Conservation (phyloP, 2,113 vertebrate genomes). For the Hippolais icterina region DNA sequence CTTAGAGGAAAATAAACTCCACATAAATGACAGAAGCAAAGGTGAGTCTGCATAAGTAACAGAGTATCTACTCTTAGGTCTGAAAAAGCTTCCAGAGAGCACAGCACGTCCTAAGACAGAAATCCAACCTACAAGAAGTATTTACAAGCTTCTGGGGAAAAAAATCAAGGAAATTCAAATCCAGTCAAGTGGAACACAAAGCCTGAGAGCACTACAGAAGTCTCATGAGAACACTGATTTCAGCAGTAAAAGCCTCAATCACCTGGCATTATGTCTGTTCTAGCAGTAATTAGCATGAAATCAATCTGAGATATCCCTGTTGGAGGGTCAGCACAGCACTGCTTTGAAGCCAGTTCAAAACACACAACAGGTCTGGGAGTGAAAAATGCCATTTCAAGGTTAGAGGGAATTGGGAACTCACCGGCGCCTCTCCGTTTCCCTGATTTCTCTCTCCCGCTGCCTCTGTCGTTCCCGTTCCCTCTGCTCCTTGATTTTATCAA, state of each 20-base stretch:
- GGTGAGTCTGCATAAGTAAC: neutral
- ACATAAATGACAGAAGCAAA: neutral
- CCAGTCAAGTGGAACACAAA: fast-evolving
- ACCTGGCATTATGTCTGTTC: neutral
- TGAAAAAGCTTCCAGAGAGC: neutral
- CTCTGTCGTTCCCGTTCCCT: slow-evolving; percentile 90
- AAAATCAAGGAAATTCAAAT: neutral
- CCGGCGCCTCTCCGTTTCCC: slow-evolving; percentile 89
- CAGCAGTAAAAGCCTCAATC: neutral
- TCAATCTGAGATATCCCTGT: fast-evolving
- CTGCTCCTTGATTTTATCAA: slow-evolving; percentile 98
- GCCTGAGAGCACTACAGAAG: neutral
- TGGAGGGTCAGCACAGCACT: neutral
- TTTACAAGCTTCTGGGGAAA: neutral
- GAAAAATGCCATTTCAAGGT: neutral
- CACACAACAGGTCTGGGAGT: neutral
- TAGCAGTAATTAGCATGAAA: neutral
- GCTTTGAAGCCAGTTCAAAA: neutral
- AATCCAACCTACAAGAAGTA: neutral
- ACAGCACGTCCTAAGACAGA: neutral
- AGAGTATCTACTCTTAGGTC: neutral
- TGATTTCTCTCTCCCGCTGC: slow-evolving; percentile 90
- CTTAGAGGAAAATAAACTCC: neutral
- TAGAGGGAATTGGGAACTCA: neutral
- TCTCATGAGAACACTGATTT: fast-evolving